A percentile compares a stretch with the other conserved stretches of the same genome.
Conservation (phyloP, 30 jellyfish, hydroid and myxozoan species). For the Cassiopea xamachana region DNA sequence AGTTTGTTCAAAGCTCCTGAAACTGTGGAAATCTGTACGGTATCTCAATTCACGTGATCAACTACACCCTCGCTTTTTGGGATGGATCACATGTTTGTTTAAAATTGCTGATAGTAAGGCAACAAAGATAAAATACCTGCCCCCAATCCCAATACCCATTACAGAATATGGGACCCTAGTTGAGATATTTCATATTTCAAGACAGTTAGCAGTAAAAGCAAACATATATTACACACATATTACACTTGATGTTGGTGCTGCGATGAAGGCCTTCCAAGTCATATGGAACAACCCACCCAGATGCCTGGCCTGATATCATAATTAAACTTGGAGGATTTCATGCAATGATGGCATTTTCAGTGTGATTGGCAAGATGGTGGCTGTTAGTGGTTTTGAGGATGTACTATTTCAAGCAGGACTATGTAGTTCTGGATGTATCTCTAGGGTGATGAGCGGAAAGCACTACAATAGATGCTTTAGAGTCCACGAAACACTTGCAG, state of each 20-base stretch:
- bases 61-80: conserved; percentile 43
- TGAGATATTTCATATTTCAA: conserved; percentile 19
- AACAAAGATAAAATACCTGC: conserved; percentile 51
- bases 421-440: conserved; percentile 43
- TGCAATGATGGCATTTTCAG: conserved; percentile 61
- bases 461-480: conserved; percentile 46
- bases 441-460: conserved; percentile 39
- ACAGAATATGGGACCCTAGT: conserved; percentile 41
- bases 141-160: conserved; percentile 41
- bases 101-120: background rate
- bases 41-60: conserved; percentile 1
- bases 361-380: conserved; percentile 22
- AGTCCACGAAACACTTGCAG: conserved; percentile 51
- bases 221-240: conserved; percentile 50
- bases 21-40: conserved; percentile 22
- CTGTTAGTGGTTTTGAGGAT: conserved; percentile 54
- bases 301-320: conserved; percentile 14
- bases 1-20: background rate
- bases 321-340: conserved; percentile 53
- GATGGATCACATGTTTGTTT: conserved; percentile 23
- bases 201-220: conserved; percentile 29
- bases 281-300: conserved; percentile 41
- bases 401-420: conserved; percentile 28
- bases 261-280: conserved; percentile 51
- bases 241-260: conserved; percentile 52